A percentile compares a stretch with the other conserved stretches of the same genome.
Evolutionary conservation across 2,888 invertebrate species (phyloP).

Genomic region (Mesodorylaimus sp.): DNA sequence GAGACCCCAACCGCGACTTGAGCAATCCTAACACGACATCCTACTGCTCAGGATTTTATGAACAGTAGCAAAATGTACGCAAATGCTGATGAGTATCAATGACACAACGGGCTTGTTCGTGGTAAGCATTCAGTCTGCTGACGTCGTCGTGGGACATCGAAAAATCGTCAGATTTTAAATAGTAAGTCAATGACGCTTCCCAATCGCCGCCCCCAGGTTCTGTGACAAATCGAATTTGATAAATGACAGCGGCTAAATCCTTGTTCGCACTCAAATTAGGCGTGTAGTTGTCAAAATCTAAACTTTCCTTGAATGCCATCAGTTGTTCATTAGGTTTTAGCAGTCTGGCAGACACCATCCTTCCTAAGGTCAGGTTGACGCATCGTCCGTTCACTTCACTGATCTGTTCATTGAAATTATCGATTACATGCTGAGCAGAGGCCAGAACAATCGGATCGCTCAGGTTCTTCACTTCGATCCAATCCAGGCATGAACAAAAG

Average conservation of each 20-base stretch:
- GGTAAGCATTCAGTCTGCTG: conserved; percentile 27
- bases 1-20: too few species aligned
- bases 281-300: not conserved
- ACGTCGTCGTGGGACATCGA: not conserved
- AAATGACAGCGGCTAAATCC: not conserved
- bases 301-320: not conserved
- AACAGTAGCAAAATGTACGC: conserved; percentile 30
- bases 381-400: not conserved
- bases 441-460: not conserved
- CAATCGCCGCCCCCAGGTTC: not conserved
- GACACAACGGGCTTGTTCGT: conserved; percentile 26
- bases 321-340: not conserved
- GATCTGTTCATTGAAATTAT: not conserved
- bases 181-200: not conserved
- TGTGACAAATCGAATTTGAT: not conserved
- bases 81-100: conserved; percentile 21
- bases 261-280: not conserved
- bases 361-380: not conserved
- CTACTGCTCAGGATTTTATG: too few species aligned
- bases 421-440: not conserved
- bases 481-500: not conserved
- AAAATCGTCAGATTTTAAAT: not conserved
- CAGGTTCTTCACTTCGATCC: too few species aligned
- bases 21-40: too few species aligned
- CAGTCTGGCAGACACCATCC: not conserved